Conservation (phyloP, 2,888 invertebrate species). For the Cheilosia scutellata region DNA sequence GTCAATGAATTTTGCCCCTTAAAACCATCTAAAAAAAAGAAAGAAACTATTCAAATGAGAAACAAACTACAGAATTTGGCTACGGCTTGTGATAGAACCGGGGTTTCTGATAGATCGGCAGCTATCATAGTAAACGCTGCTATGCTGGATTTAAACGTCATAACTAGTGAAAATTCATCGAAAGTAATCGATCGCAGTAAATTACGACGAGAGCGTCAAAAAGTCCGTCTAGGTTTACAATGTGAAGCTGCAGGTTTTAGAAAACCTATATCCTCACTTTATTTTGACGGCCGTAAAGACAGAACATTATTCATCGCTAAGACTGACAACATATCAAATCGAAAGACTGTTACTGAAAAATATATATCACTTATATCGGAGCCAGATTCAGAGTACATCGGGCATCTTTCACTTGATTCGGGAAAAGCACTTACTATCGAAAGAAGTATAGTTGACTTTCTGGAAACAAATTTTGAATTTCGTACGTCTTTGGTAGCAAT, state of each 20-base stretch:
- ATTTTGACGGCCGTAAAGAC: constrained; percentile 5
- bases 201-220: not conserved
- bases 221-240: not conserved
- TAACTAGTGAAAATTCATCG: not conserved
- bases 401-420: not conserved
- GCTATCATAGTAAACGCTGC: constrained; percentile 12
- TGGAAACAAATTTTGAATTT: not conserved
- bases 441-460: not conserved
- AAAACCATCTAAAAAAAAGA: not conserved
- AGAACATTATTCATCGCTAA: not conserved
- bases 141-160: constrained; percentile 1
- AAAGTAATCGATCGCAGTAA: not conserved
- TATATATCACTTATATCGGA: constrained; percentile 1
- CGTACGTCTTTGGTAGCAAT: not conserved
- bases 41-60: not conserved
- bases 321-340: not conserved
- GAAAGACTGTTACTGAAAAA: constrained; percentile 3
- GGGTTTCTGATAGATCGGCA: constrained; percentile 29
- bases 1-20: not conserved
- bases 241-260: not conserved
- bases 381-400: not conserved
- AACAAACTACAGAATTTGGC: constrained; percentile 13
- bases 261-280: not conserved
- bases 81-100: constrained; percentile 31
- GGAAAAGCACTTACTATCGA: not conserved